Percentiles rank a stretch among this genome's conserved stretches.
Evolutionary conservation across 37 sponge, comb jelly and placozoan genomes (phyloP).

Genomic region (Chondrilla cf. caribensis): DNA sequence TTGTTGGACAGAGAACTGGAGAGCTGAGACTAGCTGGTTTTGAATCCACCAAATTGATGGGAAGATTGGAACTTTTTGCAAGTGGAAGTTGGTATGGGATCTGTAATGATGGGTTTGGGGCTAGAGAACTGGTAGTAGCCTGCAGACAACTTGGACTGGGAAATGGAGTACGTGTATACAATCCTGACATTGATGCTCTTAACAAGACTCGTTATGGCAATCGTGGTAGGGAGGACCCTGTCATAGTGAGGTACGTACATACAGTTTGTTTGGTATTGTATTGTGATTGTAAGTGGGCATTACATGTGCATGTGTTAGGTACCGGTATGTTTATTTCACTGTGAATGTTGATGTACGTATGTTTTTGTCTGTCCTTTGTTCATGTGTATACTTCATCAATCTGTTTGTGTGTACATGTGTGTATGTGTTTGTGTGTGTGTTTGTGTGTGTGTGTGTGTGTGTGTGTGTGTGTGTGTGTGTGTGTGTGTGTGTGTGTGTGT

Average conservation of each 20-base stretch:
- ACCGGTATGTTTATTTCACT: no score
- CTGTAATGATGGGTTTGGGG: not conserved
- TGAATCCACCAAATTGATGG: conserved; percentile 5
- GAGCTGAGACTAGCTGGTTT: conserved; percentile 15
- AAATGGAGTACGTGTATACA: not conserved
- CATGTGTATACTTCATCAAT: no score
- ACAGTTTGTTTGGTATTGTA: no score
- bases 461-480: no score
- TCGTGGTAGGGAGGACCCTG: no score
- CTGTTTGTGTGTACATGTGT: not conserved
- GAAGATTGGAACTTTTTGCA: not conserved
- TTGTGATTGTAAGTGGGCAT: no score
- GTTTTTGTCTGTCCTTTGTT: no score
- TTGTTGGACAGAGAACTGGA: not conserved
- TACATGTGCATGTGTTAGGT: no score
- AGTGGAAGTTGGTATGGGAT: not conserved
- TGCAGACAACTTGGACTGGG: conserved; percentile 26
- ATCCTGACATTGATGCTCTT: not conserved
- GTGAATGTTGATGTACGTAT: no score
- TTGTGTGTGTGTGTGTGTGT: not conserved
- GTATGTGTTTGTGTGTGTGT: not conserved
- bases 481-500: no score
- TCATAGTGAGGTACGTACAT: no score
- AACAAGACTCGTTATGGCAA: not conserved
- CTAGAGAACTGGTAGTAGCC: not conserved